A percentile compares a stretch with the other conserved stretches of the same genome.
Conservation (phyloP, 2,113 vertebrate genomes). For the Cyanoramphus novaezelandiae region DNA sequence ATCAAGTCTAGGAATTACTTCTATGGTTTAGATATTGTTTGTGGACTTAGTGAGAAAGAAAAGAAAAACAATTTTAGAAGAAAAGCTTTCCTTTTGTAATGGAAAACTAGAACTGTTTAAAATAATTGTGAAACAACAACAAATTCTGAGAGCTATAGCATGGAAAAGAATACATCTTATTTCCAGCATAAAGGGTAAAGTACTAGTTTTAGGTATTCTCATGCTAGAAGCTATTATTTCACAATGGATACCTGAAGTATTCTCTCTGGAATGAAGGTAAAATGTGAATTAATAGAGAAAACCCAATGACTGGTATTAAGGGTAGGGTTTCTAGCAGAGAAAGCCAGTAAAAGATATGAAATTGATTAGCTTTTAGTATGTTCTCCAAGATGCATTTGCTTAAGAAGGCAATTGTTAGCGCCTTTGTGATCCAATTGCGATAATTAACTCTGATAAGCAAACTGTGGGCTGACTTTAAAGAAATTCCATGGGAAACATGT, state of each 20-base stretch:
- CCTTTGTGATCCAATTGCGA: neutral
- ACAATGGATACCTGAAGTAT: neutral
- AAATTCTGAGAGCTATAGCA: neutral
- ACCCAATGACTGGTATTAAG: neutral
- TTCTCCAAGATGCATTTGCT: neutral
- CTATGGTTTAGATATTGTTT: neutral
- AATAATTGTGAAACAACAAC: neutral
- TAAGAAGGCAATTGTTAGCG: neutral
- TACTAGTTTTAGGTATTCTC: neutral
- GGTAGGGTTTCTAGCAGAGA: neutral
- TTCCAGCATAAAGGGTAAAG: neutral
- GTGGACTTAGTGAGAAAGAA: neutral
- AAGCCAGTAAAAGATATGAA: neutral
- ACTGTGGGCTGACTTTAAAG: slow-evolving; percentile 8
- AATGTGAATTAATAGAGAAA: neutral
- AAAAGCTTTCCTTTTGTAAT: neutral
- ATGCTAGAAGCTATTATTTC: neutral
- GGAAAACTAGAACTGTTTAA: neutral
- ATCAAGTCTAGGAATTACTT: neutral
- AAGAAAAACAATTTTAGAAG: neutral
- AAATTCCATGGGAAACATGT: neutral
- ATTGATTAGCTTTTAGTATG: neutral
- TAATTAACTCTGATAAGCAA: slow-evolving; percentile 22
- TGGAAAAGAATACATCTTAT: neutral
- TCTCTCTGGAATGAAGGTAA: neutral